Evolutionary conservation across 2,797 vertebrate genomes (phyloP), one percentile per base, ranked within the genome.

Genomic region (Coregonus sp.): DNA sequence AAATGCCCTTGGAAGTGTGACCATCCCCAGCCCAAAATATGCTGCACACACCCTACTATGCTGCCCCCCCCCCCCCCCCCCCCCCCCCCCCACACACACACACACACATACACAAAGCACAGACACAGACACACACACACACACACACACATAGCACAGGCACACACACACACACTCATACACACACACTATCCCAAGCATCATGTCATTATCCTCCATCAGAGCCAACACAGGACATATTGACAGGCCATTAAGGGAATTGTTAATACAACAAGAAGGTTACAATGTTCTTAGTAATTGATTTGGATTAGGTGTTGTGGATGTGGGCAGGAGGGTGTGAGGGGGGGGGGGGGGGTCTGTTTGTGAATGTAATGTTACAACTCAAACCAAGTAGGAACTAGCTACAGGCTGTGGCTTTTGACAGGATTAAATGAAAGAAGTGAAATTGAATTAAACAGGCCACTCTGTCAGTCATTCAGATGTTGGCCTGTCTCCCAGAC

Each of bases 381-480:
- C 79, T 86, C 84, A 74, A 83, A 86, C 85, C 75, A 51, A 82
- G 80, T 52, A 18, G 25, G 50, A 87, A 75, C 76, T 75, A 20
- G 15, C 50, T 75, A 59, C 75, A 80, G 84, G 78, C 77, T 78
- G 75, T 71, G 74, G 80, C 50, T 51, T 66, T 73, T 47, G 68
- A 81, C 29, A 72, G 73, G 70, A 85, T 82, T 77, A 89, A 92
- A 90, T 87, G 79, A 90, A 90, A 87, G 85, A 85, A 82, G 81
- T 75, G 71, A 84, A 89, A 90, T 86, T 12, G 59, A 92, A 87
- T 91, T 78, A 89, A 85, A 81, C 82, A 82, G 81, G 50, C 75
- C 74, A 72, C 81, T 80, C 76, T 67, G 78, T 81, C 81, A 82
- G 81, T 86, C 80, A 75, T 59, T 84, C 74, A 14, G 50, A 70